Evolutionary conservation across 1,140 invertebrate species (phyloP), one percentile per base, ranked within the genome.

Genomic region (Charaxes varanes): DNA sequence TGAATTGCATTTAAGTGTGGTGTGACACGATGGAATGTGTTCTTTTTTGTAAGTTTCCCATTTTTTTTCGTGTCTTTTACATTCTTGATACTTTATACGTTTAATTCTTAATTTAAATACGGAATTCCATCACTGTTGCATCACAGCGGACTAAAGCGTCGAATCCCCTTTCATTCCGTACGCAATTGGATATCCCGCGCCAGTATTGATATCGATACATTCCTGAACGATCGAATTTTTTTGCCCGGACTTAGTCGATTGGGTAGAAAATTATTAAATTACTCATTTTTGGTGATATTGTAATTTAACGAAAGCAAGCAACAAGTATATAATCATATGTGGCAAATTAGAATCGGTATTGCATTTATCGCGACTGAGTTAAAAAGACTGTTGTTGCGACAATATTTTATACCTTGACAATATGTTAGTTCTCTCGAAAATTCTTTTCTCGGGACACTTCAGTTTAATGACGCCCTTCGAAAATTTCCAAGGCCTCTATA

Each of bases 181-280:
- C 41, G 27, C 23, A 32, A 48, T 50, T 41, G 46, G 47, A 42
- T 48, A 45, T 45, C 28, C 52, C 47, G 32, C 33, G 50, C 58
- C 72, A 78, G 70, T 76, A 81, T 81, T 79, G 74, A 65, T 44
- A 64, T 66, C 60, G 59, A 66, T 55, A 80, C 78, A 82, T 82
- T 82, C 78, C 78, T 79, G 36, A 48, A 54, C 66, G 70, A 69
- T 76, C 62, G 69, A 72, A 61, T 64, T 69, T 62, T 58, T 63
- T 47, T 53, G 52, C 62, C 61, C 52, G 37, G 60, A 72, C 63
- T 19, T 51, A 56, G 60, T 74, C 66, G 59, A 41, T 45, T 37
- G 52, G 57, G 62, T 67, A n/a, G 54, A 53, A 59, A 45, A 53
- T 53, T 59, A 47, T 62, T 68, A 71, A 50, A 35, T 73, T 77